These are phyloP conservation scores for Drosophila sp. DNA, from an alignment of 1,140 invertebrate species.

Conservation along the genomic window DNA sequence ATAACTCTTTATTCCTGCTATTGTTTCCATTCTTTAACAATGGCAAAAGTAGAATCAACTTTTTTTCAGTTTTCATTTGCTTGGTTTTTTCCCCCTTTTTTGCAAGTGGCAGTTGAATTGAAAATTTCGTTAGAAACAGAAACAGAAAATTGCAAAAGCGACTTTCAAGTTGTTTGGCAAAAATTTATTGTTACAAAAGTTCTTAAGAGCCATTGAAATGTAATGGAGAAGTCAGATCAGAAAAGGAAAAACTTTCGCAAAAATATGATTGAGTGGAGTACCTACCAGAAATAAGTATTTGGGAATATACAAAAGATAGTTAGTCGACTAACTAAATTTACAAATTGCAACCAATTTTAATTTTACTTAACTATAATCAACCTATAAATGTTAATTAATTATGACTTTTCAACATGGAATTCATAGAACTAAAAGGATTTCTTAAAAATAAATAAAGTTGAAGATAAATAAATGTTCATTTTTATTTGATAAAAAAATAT, in stretches of 20 bases:
- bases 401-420: no score
- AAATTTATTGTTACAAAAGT: constrained; percentile 14
- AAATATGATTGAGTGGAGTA: neutral
- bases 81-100: neutral
- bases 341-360: no score
- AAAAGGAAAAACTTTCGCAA: neutral
- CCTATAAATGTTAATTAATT: no score
- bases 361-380: no score
- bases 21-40: constrained; percentile 14
- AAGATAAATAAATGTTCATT: no score
- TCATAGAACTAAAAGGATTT: no score
- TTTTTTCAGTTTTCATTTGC: constrained; percentile 10
- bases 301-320: no score
- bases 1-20: constrained; percentile 11
- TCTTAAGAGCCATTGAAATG: constrained; percentile 16
- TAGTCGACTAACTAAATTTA: no score
- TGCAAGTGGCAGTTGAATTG: constrained; percentile 17
- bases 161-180: constrained; percentile 19
- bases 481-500: neutral
- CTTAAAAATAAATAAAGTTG: no score
- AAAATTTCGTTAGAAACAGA: constrained; percentile 14
- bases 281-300: no score
- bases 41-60: constrained; percentile 10
- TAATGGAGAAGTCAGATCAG: constrained; percentile 8
- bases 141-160: constrained; percentile 2